Base-by-base conservation (phyloP, 92 coral and sea anemone species). In the Metridium senile region DNA sequence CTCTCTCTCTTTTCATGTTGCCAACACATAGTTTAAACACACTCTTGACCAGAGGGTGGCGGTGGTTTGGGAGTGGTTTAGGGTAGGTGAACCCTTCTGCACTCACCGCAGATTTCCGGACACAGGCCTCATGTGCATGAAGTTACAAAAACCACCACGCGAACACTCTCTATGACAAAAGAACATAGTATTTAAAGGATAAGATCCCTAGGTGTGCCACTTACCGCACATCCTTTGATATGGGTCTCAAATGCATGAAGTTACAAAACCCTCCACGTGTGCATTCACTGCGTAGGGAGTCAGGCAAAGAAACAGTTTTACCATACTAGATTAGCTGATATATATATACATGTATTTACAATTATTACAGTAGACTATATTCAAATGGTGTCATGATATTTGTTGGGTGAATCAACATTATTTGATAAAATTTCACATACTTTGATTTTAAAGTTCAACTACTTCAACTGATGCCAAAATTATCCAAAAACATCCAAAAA, bases 41-140 rank as follows among this genome's bases (percentile, higher is more conserved):
- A n/a, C n/a, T n/a, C n/a, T n/a, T n/a, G n/a, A n/a, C n/a, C n/a
- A n/a, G n/a, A n/a, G n/a, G n/a, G n/a, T n/a, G n/a, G n/a, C n/a
- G n/a, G n/a, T n/a, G n/a, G n/a, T n/a, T n/a, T 19, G 65, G 65
- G 65, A 58, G 65, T 58, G 30, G n/a, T n/a, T n/a, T n/a, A n/a
- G n/a, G n/a, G 65, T 23, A 26, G 19, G 68, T 74, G 43, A 71
- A 49, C 49, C 32, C 66, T n/a, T n/a, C n/a, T 31, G 28, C 69
- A 90, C 93, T 84, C 88, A 93, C 98, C 97, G 92, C 89, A 93
- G 82, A 33, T 90, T 90, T 76, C 97, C 86, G 71, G 98, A 93
- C 79, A 93, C 89, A 32, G 98, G 98, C 86, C 98, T 82, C 98
- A 93, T 90, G 86, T 93, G 98, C 97, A 91, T 91, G 88, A 91